A percentile compares a stretch with the other conserved stretches of the same genome.
Evolutionary conservation across 2,113 vertebrate species (phyloP).

Genomic region (Chrysochloris asiatica): DNA sequence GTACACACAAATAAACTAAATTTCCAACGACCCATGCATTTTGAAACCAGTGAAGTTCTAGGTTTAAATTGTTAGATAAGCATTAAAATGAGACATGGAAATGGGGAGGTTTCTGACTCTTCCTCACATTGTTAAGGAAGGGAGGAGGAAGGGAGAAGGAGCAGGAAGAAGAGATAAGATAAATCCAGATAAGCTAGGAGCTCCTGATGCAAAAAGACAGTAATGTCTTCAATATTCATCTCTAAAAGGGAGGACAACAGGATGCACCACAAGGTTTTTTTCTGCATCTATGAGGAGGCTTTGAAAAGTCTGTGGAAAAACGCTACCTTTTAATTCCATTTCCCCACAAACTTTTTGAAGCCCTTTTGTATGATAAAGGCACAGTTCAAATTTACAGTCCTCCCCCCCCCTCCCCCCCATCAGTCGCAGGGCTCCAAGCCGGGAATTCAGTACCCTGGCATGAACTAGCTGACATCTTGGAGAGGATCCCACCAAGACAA

Average conservation of each 20-base stretch:
- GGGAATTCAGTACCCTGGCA: not conserved
- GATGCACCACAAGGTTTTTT: not conserved
- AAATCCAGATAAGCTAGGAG: not conserved
- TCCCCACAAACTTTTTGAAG: too few species aligned
- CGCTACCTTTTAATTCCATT: too few species aligned
- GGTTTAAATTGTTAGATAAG: too few species aligned
- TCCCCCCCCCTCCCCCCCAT: not conserved
- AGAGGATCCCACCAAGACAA: not conserved
- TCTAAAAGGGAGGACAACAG: not conserved
- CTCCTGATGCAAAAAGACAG: too few species aligned
- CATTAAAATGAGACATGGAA: too few species aligned
- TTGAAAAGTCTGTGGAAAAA: too few species aligned
- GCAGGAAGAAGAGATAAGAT: not conserved
- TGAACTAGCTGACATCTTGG: not conserved
- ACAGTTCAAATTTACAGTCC: not conserved
- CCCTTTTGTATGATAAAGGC: not conserved
- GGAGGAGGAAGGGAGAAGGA: not conserved
- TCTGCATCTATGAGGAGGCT: not conserved
- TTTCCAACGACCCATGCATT: too few species aligned
- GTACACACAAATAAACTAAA: too few species aligned
- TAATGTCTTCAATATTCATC: constrained; percentile 11
- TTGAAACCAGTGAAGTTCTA: too few species aligned
- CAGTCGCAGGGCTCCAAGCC: not conserved
- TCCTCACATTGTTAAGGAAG: too few species aligned
- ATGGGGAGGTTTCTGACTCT: too few species aligned